Conservation (phyloP, 2,888 invertebrate species). For the Pseudolycoriella hygida region DNA sequence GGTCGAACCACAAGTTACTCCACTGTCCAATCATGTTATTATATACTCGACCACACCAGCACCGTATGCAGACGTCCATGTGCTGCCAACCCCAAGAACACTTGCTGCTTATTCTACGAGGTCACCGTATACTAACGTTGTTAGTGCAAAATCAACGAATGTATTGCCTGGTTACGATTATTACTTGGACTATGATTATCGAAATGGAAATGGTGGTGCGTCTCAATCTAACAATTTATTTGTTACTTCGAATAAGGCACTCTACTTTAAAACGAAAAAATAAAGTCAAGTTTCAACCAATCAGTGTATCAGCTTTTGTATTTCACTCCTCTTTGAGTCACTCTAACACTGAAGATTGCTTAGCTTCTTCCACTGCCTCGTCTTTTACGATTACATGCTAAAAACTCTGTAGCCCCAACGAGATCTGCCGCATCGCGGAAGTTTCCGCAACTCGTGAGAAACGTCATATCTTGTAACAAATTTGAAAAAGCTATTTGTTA, state of each 20-base stretch:
- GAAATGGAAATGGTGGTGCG: background rate
- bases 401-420: no score
- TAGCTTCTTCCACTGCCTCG: no score
- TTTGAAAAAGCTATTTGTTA: no score
- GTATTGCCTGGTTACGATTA: background rate
- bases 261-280: background rate
- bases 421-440: no score
- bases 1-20: background rate
- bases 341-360: no score
- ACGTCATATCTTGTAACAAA: no score
- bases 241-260: background rate
- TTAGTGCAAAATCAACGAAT: background rate
- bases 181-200: conserved; percentile 1
- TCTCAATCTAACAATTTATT: background rate
- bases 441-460: no score
- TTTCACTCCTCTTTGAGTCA: no score
- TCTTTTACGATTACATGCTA: no score
- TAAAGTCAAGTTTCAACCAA: no score
- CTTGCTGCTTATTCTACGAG: background rate
- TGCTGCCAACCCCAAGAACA: background rate
- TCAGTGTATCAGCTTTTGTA: no score
- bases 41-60: background rate
- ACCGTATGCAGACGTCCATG: background rate
- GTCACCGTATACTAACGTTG: background rate
- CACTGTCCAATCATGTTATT: background rate